Evolutionary conservation across 2,888 invertebrate species (phyloP), one percentile per base, ranked within the genome.

Genomic region (Lithophane socia): DNA sequence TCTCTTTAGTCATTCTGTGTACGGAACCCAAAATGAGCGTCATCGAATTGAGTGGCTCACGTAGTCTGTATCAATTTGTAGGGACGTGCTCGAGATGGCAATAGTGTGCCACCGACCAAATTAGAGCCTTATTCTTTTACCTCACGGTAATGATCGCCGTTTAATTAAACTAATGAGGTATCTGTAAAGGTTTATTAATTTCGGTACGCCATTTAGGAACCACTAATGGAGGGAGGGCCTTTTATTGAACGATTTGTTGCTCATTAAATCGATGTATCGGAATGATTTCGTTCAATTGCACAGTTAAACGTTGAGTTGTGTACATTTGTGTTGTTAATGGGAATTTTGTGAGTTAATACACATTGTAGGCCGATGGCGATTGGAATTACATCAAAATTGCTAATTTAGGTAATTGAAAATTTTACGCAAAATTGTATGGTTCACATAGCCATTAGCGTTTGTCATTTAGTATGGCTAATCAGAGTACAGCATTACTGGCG

Each of bases 61-160:
- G 94, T 94, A 88, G 90, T 75, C 89, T 91, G 92, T 94, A 94
- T 94, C 94, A 94, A 94, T 94, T 94, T 93, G 93, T 87, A 79
- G 86, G 84, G 83, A 93, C 94, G 94, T 94, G 94, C 92, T 86
- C 86, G 88, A 92, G 92, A 89, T 93, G 91, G 90, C 89, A 91
- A 93, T 89, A 86, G 90, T 88, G 81, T 86, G 82, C 77, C 79
- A 86, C 84, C 74, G 80, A 78, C 84, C 88, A 90, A 91, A 92
- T 92, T 91, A 92, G 87, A 83, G 83, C 86, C 90, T 87, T 90
- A 91, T 93, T 92, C 92, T 93, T 92, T 91, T 87, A 79, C 72
- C 82, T 86, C 72, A 65, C 86, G 75, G 86, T 91, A 91, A 92
- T 92, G 91, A 92, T 92, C 87, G 88, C 86, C 91, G 84, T 88